Conservation (phyloP, 1,140 invertebrate genomes). For the Eulimnadia texana region DNA sequence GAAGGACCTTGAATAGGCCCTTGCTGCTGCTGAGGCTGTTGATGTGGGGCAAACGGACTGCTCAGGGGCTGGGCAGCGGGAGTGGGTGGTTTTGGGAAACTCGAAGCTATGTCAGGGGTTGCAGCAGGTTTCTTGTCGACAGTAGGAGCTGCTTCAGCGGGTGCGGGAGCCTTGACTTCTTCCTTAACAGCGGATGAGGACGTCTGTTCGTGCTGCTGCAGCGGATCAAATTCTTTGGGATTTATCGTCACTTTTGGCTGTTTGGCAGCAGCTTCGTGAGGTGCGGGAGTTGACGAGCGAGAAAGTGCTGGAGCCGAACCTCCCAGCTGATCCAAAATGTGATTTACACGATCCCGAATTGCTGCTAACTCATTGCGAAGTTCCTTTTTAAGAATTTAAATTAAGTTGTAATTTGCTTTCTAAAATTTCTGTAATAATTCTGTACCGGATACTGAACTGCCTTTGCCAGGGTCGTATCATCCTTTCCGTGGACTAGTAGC, state of each 20-base stretch:
- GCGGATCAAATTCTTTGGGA: constrained; percentile 13
- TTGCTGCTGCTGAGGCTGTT: background rate
- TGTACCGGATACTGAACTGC: background rate
- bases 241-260: background rate
- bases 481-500: constrained; percentile 34
- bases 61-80: background rate
- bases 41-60: background rate
- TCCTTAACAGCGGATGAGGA: background rate
- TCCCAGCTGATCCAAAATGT: constrained; percentile 40
- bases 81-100: background rate
- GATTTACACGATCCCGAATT: constrained; percentile 43
- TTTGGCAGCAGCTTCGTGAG: background rate
- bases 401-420: constrained; percentile 7
- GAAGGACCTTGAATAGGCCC: background rate
- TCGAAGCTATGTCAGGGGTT: background rate
- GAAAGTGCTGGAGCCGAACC: constrained; percentile 5
- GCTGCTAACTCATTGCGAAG: constrained; percentile 38
- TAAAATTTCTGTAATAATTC: too few relatives aligned
- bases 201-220: background rate
- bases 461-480: constrained; percentile 7
- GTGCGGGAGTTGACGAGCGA: background rate
- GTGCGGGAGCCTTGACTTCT: background rate
- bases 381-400: constrained; percentile 26
- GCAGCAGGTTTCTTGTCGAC: background rate
- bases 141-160: background rate